Conservation (phyloP, 2,113 vertebrate genomes). For the Microtus oregoni region DNA sequence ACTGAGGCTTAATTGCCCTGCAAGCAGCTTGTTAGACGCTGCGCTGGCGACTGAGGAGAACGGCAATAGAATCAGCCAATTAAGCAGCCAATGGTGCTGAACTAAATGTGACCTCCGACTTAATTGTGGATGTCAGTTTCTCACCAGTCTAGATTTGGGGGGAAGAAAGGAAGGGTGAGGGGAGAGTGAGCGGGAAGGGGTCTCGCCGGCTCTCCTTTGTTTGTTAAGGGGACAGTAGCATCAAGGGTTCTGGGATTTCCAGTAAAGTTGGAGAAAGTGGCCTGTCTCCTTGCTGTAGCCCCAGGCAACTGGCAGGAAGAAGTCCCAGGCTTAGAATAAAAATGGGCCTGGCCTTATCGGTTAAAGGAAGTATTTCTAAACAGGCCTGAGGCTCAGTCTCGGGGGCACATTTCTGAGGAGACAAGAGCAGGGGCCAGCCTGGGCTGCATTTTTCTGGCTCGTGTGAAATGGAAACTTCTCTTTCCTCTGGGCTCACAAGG, state of each 20-base stretch:
- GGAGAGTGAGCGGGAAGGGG: neutral
- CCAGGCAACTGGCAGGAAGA: neutral
- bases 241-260: slow-evolving; percentile 34
- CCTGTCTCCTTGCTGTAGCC: neutral
- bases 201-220: slow-evolving; percentile 75
- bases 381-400: neutral
- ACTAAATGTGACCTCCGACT: slow-evolving; percentile 86
- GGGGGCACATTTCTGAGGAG: neutral
- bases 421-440: neutral
- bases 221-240: slow-evolving; percentile 74
- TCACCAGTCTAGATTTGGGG: slow-evolving; percentile 77
- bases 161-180: slow-evolving; percentile 7
- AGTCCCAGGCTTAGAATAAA: neutral
- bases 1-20: slow-evolving; percentile 85
- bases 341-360: neutral
- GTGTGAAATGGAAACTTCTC: neutral
- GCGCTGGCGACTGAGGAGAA: slow-evolving; percentile 83
- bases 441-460: neutral
- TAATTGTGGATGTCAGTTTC: slow-evolving; percentile 86
- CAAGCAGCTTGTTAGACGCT: slow-evolving; percentile 84
- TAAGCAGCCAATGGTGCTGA: slow-evolving; percentile 87
- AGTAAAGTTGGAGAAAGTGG: neutral
- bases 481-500: neutral
- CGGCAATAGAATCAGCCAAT: slow-evolving; percentile 87
- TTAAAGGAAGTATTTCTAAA: neutral